Conservation (phyloP, 2,888 invertebrate species). For the Lasioglossum zephyrum region DNA sequence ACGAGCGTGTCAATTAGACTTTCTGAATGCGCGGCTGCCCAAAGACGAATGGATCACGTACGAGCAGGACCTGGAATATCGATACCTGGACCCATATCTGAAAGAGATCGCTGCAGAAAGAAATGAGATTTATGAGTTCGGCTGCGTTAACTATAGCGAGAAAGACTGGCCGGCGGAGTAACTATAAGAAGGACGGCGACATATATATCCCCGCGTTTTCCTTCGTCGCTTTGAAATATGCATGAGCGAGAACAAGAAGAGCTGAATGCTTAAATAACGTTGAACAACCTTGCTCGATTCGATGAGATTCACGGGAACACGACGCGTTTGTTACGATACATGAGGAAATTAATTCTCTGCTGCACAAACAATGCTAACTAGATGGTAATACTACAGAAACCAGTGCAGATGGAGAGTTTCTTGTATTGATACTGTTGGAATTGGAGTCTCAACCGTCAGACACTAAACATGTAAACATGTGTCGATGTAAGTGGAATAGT, state of each 20-base stretch:
- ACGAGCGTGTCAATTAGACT: slow-evolving; percentile 60
- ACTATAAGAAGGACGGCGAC: slow-evolving; percentile 30
- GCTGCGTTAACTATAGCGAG: slow-evolving; percentile 52
- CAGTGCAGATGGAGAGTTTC: background rate
- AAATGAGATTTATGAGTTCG: slow-evolving; percentile 66
- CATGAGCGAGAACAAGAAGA: background rate
- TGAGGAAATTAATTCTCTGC: background rate
- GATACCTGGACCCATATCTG: slow-evolving; percentile 62
- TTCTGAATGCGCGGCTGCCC: slow-evolving; percentile 57
- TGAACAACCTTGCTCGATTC: slow-evolving; percentile 6
- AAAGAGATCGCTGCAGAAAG: slow-evolving; percentile 58
- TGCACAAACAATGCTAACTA: background rate
- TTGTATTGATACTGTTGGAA: background rate
- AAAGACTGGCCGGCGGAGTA: slow-evolving; percentile 46
- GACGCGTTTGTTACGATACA: slow-evolving; percentile 10
- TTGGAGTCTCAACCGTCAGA: background rate
- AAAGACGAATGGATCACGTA: slow-evolving; percentile 69
- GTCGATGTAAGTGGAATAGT: background rate
- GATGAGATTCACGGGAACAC: slow-evolving; percentile 16
- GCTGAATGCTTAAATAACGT: background rate
- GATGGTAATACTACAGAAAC: background rate
- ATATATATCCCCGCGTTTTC: background rate
- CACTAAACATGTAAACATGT: background rate
- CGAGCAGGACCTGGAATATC: slow-evolving; percentile 66
- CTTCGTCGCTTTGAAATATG: background rate